Evolutionary conservation across 2,888 invertebrate genomes (phyloP).

Genomic region (Gymnocheta viridis): DNA sequence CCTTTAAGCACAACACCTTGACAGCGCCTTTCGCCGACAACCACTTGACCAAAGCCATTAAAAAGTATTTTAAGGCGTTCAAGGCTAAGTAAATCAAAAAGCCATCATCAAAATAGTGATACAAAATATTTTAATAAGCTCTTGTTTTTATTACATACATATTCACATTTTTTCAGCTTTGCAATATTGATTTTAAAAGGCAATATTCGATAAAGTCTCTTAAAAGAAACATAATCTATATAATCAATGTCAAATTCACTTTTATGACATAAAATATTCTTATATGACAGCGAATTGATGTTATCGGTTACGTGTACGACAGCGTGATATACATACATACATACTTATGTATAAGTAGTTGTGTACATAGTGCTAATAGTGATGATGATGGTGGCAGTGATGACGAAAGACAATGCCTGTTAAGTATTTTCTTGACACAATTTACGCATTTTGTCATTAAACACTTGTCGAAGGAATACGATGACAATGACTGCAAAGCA

Average conservation of each 20-base stretch:
- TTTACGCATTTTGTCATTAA: conserved; percentile 80
- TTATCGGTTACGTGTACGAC: conserved; percentile 3
- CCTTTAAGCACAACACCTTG: conserved; percentile 16
- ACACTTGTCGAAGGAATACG: conserved; percentile 72
- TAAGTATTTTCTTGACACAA: conserved; percentile 75
- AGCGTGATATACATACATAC: background rate
- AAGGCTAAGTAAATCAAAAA: conserved; percentile 14
- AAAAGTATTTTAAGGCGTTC: conserved; percentile 59
- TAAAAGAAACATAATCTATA: conserved; percentile 24
- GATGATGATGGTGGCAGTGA: conserved; percentile 6
- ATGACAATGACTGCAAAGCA: conserved; percentile 33
- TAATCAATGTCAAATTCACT: conserved; percentile 16
- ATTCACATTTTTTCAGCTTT: background rate
- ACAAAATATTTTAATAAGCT: conserved; percentile 34
- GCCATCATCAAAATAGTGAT: background rate
- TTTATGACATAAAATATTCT: too few species aligned
- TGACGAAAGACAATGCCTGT: conserved; percentile 69
- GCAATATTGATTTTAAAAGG: background rate
- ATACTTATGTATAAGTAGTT: too few species aligned
- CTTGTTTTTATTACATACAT: background rate
- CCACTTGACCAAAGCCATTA: conserved; percentile 40
- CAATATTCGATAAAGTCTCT: conserved; percentile 1
- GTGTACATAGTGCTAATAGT: background rate
- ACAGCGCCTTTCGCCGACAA: conserved; percentile 23
- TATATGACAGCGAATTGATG: conserved; percentile 14